Conservation (phyloP, 2,797 vertebrate genomes). For the Takifugu rubripes region DNA sequence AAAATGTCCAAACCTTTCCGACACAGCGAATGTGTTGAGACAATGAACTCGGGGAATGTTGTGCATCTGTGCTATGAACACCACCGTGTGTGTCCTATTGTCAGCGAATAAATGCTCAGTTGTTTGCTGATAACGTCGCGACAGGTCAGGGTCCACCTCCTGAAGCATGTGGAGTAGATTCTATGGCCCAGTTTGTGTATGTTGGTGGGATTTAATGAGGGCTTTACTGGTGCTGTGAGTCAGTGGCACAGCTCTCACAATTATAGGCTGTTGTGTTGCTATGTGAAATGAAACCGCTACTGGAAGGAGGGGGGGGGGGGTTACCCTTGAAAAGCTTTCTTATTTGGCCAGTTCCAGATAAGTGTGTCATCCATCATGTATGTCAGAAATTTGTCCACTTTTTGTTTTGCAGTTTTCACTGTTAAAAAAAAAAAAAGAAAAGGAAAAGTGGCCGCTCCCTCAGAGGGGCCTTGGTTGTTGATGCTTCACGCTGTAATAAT, state of each 20-base stretch:
- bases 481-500: conserved; percentile 29
- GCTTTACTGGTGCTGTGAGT: conserved; percentile 48
- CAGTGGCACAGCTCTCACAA: conserved; percentile 49
- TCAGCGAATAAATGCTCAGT: conserved; percentile 42
- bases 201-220: conserved; percentile 60
- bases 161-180: conserved; percentile 29
- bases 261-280: conserved; percentile 55
- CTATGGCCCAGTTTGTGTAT: conserved; percentile 57
- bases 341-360: conserved; percentile 15
- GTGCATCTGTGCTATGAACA: conserved; percentile 32
- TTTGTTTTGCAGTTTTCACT: conserved; percentile 12
- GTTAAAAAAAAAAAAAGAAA: neutral
- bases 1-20: neutral
- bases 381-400: conserved; percentile 10
- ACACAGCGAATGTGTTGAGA: conserved; percentile 20
- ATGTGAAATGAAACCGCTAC: conserved; percentile 40
- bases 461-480: conserved; percentile 24
- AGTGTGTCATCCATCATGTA: conserved; percentile 15
- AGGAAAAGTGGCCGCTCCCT: neutral
- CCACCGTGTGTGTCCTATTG: conserved; percentile 41
- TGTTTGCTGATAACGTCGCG: conserved; percentile 23
- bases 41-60: conserved; percentile 38
- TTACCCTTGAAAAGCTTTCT: conserved; percentile 15
- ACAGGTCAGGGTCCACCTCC: conserved; percentile 6
- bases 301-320: conserved; percentile 5